phyloP scores from a whole-genome alignment of 2,113 vertebrate genomes.

The Lepus timidus region DNA sequence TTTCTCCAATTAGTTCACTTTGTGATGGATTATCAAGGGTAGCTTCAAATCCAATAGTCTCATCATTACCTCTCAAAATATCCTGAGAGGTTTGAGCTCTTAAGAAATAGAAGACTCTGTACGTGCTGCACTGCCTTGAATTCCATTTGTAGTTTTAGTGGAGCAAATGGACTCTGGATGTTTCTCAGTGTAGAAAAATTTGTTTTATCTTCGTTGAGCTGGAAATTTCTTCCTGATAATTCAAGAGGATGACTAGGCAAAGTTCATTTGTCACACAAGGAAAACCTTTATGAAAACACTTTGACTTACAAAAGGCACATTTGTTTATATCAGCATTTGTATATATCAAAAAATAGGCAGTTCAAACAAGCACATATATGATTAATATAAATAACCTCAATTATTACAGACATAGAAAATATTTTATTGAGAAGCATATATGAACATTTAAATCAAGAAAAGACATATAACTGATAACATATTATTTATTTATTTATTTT shows the following conservation, averaged over 20 bases:
- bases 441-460: background rate
- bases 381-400: background rate
- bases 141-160: conserved; percentile 95
- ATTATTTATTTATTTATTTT: too few species aligned
- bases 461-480: background rate
- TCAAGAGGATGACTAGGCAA: background rate
- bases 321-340: background rate
- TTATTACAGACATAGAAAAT: background rate
- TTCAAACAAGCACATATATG: background rate
- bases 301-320: background rate
- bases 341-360: background rate
- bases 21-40: conserved; percentile 93
- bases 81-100: conserved; percentile 92
- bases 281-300: background rate
- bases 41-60: conserved; percentile 92
- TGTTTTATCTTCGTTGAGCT: conserved; percentile 92
- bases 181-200: conserved; percentile 92
- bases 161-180: conserved; percentile 93
- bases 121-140: conserved; percentile 93
- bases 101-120: conserved; percentile 92
- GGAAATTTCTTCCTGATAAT: conserved; percentile 41
- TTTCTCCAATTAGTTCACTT: conserved; percentile 93
- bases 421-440: background rate
- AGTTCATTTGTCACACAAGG: background rate
- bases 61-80: conserved; percentile 91